A percentile compares a stretch with the other conserved stretches of the same genome.
Evolutionary conservation across 2,797 vertebrate genomes (phyloP).

Genomic region (Sarcoramphus papa): DNA sequence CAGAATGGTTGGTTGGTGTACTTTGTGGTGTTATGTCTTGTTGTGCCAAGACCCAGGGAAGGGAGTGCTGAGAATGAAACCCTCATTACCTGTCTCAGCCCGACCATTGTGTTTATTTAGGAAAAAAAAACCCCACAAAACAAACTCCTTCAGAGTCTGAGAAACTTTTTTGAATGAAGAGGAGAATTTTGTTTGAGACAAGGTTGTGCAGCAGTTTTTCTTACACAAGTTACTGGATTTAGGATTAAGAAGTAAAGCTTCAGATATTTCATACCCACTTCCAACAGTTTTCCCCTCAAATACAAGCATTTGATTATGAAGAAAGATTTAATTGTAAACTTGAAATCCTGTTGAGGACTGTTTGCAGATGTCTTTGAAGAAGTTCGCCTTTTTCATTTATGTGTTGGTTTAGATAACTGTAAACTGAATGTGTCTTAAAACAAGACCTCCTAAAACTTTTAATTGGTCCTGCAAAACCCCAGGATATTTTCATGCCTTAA

Average conservation of each 20-base stretch:
- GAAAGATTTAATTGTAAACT: background rate
- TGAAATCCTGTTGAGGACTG: background rate
- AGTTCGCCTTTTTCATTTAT: background rate
- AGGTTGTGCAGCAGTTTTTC: background rate
- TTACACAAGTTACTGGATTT: background rate
- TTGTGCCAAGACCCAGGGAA: background rate
- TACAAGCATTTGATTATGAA: background rate
- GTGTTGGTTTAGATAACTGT: background rate
- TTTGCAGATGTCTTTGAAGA: background rate
- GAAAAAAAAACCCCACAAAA: background rate
- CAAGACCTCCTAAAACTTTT: background rate
- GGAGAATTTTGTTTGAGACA: background rate
- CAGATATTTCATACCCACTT: background rate
- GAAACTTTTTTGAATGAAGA: background rate
- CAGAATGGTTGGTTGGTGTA: rapidly evolving
- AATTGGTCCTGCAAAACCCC: background rate
- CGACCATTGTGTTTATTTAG: background rate
- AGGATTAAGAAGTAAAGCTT: background rate
- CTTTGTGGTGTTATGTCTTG: background rate
- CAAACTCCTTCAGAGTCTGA: background rate
- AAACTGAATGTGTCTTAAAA: background rate
- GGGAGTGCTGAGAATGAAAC: background rate
- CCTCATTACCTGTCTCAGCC: no score
- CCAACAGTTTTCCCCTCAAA: background rate
- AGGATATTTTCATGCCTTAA: background rate